These are phyloP conservation scores for Apis cerana DNA, from an alignment of 1,140 invertebrate species.

Conservation along the genomic window DNA sequence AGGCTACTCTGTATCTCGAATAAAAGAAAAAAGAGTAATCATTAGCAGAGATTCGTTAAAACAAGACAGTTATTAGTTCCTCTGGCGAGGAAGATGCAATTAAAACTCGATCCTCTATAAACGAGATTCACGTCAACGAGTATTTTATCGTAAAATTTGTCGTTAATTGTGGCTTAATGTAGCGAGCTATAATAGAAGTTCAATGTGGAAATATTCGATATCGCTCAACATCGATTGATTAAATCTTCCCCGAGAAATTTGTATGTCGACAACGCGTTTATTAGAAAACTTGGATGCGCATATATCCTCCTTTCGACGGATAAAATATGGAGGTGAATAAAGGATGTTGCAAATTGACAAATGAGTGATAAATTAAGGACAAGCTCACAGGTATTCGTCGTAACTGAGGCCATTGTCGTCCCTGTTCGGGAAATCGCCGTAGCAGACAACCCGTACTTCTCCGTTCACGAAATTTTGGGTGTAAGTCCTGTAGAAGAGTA, in stretches of 20 bases:
- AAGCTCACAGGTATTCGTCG: conserved; percentile 90
- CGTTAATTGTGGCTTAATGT: neutral
- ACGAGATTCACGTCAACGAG: neutral
- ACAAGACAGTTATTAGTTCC: neutral
- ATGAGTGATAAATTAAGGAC: neutral
- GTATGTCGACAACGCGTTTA: too few species aligned
- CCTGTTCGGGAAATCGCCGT: conserved; percentile 89
- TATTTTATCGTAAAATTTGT: neutral
- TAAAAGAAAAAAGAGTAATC: neutral
- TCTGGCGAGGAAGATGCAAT: neutral
- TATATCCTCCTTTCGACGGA: too few species aligned
- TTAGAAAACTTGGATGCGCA: too few species aligned
- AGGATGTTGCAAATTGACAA: too few species aligned
- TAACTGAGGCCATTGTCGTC: conserved; percentile 86
- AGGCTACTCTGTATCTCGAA: neutral
- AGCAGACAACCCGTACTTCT: conserved; percentile 88
- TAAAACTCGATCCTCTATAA: neutral
- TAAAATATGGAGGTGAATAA: too few species aligned
- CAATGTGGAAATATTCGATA: neutral
- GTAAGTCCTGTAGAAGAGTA: conserved; percentile 90
- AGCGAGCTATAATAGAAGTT: too few species aligned
- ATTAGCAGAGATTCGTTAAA: too few species aligned
- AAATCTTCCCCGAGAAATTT: neutral
- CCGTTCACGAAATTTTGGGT: conserved; percentile 83
- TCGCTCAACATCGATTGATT: neutral